These are phyloP conservation scores for Lingula anatina DNA, from an alignment of 2,888 invertebrate genomes.

Conservation along the genomic window DNA sequence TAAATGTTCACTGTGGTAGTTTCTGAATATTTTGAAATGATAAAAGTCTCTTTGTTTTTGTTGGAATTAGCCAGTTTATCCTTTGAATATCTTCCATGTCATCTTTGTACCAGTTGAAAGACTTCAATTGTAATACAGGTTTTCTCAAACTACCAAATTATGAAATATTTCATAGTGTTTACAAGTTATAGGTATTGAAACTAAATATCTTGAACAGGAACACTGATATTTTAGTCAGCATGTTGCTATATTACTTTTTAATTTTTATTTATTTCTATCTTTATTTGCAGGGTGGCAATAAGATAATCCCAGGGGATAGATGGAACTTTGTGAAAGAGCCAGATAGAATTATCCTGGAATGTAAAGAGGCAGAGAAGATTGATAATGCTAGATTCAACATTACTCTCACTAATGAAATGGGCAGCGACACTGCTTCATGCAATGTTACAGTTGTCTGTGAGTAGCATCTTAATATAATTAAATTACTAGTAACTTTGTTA, in stretches of 20 bases:
- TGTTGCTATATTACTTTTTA: not conserved
- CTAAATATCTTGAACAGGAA: not conserved
- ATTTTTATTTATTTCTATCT: conserved; percentile 1
- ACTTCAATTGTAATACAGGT: too few species aligned
- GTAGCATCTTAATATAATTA: too few species aligned
- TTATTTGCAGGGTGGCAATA: conserved; percentile 66
- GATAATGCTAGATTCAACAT: conserved; percentile 94
- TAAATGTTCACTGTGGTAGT: not conserved
- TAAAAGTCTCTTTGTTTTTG: too few species aligned
- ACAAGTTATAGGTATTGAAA: too few species aligned
- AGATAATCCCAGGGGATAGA: conserved; percentile 68
- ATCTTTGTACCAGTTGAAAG: too few species aligned
- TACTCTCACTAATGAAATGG: conserved; percentile 81
- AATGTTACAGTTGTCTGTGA: conserved; percentile 66
- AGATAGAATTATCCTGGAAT: conserved; percentile 36
- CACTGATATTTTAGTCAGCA: not conserved
- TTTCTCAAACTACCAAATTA: not conserved
- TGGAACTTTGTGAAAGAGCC: conserved; percentile 64
- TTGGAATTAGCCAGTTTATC: too few species aligned
- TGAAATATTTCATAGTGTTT: too few species aligned
- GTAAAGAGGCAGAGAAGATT: conserved; percentile 76
- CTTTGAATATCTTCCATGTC: too few species aligned
- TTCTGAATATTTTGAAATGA: too few species aligned
- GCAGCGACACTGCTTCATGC: conserved; percentile 86
- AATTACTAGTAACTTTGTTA: not conserved